Percentiles rank a stretch among this genome's conserved stretches.
These are phyloP conservation scores for Cyanoderma ruficeps DNA, from an alignment of 2,113 vertebrate genomes.

Conservation along the genomic window DNA sequence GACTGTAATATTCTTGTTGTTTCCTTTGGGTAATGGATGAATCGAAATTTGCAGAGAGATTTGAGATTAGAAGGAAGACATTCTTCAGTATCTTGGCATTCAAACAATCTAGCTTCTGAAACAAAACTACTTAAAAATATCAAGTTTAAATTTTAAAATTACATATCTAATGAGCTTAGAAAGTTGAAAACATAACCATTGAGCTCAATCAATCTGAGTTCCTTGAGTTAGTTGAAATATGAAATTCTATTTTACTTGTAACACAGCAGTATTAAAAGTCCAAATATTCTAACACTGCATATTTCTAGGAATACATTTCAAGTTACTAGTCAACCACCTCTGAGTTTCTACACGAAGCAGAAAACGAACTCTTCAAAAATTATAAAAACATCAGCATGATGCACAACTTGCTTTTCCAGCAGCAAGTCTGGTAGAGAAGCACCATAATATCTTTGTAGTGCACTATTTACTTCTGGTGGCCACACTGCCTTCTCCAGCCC, in stretches of 20 bases:
- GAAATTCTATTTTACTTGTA: conserved; percentile 40
- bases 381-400: conserved; percentile 47
- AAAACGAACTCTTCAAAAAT: conserved; percentile 57
- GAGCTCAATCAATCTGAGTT: background rate
- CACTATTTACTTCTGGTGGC: conserved; percentile 21
- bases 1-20: background rate
- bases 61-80: conserved; percentile 18
- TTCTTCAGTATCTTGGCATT: conserved; percentile 33
- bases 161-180: conserved; percentile 34
- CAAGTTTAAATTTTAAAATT: conserved; percentile 23
- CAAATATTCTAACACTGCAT: conserved; percentile 20
- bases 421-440: conserved; percentile 72
- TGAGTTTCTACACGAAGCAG: conserved; percentile 59
- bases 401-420: conserved; percentile 76
- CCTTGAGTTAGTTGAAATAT: conserved; percentile 6
- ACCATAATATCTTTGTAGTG: conserved; percentile 64
- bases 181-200: conserved; percentile 23
- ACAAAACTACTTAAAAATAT: conserved; percentile 5
- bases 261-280: conserved; percentile 26
- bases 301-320: conserved; percentile 67
- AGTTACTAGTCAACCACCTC: conserved; percentile 67
- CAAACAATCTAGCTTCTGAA: conserved; percentile 30
- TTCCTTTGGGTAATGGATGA: background rate
- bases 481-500: background rate
- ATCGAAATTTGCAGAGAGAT: background rate